Evolutionary conservation across 2,888 invertebrate species (phyloP).

Genomic region (Melikaiella ostensackeni): DNA sequence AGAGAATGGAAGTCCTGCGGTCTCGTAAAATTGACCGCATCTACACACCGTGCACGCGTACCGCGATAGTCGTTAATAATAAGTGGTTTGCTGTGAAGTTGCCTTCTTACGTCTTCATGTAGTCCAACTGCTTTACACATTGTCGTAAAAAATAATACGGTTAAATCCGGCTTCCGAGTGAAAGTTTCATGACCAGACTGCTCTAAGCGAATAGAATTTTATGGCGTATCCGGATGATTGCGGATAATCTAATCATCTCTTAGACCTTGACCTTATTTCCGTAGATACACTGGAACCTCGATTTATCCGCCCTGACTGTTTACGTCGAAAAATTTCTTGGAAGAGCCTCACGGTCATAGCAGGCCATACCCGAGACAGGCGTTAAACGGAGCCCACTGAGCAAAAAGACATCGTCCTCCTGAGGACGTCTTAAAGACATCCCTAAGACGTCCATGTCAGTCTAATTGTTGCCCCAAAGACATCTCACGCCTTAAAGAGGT

Average conservation of each 20-base stretch:
- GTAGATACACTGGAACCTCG: background rate
- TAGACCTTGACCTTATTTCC: background rate
- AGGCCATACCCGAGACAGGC: too few species aligned
- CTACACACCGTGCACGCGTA: slow-evolving; percentile 50
- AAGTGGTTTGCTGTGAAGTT: slow-evolving; percentile 44
- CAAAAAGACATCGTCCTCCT: too few species aligned
- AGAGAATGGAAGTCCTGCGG: slow-evolving; percentile 62
- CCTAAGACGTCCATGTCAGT: too few species aligned
- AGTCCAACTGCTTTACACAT: slow-evolving; percentile 20
- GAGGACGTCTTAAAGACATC: too few species aligned
- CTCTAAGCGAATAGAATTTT: background rate
- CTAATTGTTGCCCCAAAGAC: too few species aligned
- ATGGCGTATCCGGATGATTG: background rate
- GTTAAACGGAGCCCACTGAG: too few species aligned
- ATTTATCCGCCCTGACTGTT: too few species aligned
- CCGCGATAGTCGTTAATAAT: slow-evolving; percentile 48
- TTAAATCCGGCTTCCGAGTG: slow-evolving; percentile 3
- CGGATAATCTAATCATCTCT: background rate
- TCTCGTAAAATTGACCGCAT: slow-evolving; percentile 67
- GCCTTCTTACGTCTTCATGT: slow-evolving; percentile 39
- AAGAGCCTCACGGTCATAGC: too few species aligned
- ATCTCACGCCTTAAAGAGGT: too few species aligned
- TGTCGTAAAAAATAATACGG: slow-evolving; percentile 9
- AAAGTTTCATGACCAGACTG: background rate
- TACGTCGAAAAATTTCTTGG: too few species aligned